Conservation (phyloP, 35 echinoderm and acorn worm species). For the Ophiothrix spiculata region DNA sequence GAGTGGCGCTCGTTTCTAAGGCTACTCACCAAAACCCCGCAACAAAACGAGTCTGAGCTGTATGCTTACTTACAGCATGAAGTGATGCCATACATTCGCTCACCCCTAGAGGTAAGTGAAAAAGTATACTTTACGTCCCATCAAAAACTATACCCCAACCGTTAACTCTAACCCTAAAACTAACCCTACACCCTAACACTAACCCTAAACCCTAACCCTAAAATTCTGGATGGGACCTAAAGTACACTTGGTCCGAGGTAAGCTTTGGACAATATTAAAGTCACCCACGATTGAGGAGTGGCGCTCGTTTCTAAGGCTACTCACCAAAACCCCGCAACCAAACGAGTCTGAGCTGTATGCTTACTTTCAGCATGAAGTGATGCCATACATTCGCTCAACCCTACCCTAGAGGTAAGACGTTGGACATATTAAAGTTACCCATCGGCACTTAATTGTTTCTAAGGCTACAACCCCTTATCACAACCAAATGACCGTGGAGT, state of each 20-base stretch:
- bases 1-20: slow-evolving; percentile 34
- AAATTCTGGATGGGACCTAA: too few relatives aligned
- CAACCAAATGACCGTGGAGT: too few relatives aligned
- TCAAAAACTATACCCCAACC: too few relatives aligned
- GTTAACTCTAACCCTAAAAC: too few relatives aligned
- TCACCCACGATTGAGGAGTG: slow-evolving; percentile 22
- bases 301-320: slow-evolving; percentile 19
- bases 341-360: slow-evolving; percentile 22
- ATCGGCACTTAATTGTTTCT: too few relatives aligned
- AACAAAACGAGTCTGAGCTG: slow-evolving; percentile 12
- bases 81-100: slow-evolving; percentile 30
- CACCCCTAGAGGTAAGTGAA: slow-evolving; percentile 25
- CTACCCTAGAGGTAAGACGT: slow-evolving; percentile 41
- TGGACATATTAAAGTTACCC: too few relatives aligned
- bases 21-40: slow-evolving; percentile 3
- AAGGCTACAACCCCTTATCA: too few relatives aligned
- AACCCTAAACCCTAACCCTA: too few relatives aligned
- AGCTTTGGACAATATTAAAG: too few relatives aligned
- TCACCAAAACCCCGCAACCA: slow-evolving; percentile 9
- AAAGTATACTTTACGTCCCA: too few relatives aligned
- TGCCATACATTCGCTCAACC: slow-evolving; percentile 21
- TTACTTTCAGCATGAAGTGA: slow-evolving; percentile 33
- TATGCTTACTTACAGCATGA: slow-evolving; percentile 33
- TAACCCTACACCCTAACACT: too few relatives aligned
- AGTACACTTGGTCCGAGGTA: too few relatives aligned